A percentile compares a stretch with the other conserved stretches of the same genome.
These are phyloP conservation scores for Bos javanicus DNA, from an alignment of 2,113 vertebrate species.

Conservation along the genomic window DNA sequence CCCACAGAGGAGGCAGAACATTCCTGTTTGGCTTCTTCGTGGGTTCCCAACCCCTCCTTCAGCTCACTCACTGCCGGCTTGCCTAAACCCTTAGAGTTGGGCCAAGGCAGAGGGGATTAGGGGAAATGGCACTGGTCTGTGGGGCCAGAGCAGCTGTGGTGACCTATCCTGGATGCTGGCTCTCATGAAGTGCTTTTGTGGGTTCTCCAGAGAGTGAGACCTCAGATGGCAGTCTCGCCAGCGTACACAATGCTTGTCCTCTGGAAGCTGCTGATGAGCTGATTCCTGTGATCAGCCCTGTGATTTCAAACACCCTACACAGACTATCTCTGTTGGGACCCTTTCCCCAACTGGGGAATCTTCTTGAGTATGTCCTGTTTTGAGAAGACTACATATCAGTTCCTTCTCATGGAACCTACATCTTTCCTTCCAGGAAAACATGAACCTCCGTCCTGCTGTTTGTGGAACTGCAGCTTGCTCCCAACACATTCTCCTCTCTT, in stretches of 20 bases:
- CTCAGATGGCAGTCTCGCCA: not conserved
- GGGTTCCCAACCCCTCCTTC: not conserved
- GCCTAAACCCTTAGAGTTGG: not conserved
- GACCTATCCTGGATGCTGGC: not conserved
- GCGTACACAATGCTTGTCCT: accelerated
- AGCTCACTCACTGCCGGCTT: not conserved
- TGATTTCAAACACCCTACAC: not conserved
- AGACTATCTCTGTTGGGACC: not conserved
- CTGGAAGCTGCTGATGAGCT: not conserved
- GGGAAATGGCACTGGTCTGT: not conserved
- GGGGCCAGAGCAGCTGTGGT: not conserved
- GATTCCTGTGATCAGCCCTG: not conserved
- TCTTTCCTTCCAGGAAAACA: not conserved
- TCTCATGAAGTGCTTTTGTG: not conserved
- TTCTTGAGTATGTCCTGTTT: not conserved
- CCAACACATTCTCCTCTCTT: not conserved
- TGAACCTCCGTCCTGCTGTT: not conserved
- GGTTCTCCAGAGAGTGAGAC: not conserved
- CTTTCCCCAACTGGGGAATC: not conserved
- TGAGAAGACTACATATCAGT: not conserved
- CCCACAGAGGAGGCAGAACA: not conserved
- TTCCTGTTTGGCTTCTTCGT: not conserved
- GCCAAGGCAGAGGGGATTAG: not conserved
- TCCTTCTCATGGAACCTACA: not conserved
- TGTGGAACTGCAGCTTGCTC: not conserved